A percentile compares a stretch with the other conserved stretches of the same genome.
Evolutionary conservation across 1,140 invertebrate genomes (phyloP).

Genomic region (Homalodisca vitripennis): DNA sequence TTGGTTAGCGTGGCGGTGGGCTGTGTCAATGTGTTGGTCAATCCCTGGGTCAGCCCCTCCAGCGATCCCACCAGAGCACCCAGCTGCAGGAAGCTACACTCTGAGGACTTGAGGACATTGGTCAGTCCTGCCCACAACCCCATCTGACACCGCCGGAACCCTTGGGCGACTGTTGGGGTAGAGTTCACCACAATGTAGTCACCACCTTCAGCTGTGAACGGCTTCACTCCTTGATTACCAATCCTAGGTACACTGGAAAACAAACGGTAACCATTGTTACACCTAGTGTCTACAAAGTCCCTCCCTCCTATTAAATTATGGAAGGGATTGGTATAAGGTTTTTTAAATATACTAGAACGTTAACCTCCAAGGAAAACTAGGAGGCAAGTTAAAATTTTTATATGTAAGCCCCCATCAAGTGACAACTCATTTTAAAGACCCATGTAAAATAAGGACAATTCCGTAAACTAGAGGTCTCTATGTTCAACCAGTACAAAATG

Average conservation of each 20-base stretch:
- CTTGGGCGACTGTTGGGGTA: slow-evolving; percentile 48
- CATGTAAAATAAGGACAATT: too few species aligned
- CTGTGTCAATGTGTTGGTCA: not conserved
- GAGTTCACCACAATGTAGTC: slow-evolving; percentile 56
- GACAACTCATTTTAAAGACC: too few species aligned
- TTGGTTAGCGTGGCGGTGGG: not conserved
- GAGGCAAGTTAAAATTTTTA: too few species aligned
- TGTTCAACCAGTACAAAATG: too few species aligned
- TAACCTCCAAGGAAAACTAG: too few species aligned
- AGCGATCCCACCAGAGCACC: not conserved
- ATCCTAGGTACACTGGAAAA: not conserved
- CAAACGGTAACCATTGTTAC: not conserved
- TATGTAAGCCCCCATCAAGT: too few species aligned
- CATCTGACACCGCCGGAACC: slow-evolving; percentile 62
- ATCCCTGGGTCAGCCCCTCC: not conserved
- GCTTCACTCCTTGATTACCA: slow-evolving; percentile 33
- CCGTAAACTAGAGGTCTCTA: too few species aligned
- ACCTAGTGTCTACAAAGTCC: too few species aligned
- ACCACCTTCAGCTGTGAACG: slow-evolving; percentile 50
- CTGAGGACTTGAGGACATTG: slow-evolving; percentile 49
- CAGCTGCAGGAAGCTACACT: slow-evolving; percentile 32
- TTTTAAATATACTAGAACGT: too few species aligned
- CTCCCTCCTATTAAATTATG: too few species aligned
- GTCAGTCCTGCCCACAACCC: slow-evolving; percentile 55
- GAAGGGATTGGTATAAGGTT: too few species aligned